Evolutionary conservation across 2,797 vertebrate species (phyloP).

Genomic region (Philypnodon macrostomus): DNA sequence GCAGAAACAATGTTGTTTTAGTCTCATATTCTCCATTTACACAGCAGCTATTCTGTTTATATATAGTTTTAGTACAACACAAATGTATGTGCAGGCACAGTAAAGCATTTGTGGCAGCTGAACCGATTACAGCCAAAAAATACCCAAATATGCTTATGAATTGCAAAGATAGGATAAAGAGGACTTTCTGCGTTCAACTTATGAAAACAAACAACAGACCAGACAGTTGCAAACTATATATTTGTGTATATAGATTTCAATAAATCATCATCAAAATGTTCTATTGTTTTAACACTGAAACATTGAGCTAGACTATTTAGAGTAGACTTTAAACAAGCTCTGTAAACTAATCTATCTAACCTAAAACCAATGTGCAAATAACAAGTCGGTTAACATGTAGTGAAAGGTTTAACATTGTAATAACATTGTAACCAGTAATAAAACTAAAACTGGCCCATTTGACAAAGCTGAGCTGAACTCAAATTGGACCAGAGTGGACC

Average conservation of each 20-base stretch:
- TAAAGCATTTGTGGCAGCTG: background rate
- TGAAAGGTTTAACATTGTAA: constrained; percentile 27
- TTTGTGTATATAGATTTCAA: constrained; percentile 1
- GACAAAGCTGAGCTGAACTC: constrained; percentile 59
- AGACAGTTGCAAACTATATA: constrained; percentile 2
- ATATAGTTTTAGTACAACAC: background rate
- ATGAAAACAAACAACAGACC: background rate
- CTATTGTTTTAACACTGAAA: constrained; percentile 1
- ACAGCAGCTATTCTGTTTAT: background rate
- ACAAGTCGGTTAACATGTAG: constrained; percentile 9
- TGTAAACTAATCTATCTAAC: background rate
- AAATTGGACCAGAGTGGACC: constrained; percentile 26
- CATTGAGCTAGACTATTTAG: constrained; percentile 17
- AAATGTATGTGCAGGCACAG: background rate
- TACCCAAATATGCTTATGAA: too few species aligned
- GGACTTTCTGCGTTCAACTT: too few species aligned
- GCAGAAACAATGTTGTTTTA: background rate
- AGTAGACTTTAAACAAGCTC: constrained; percentile 26
- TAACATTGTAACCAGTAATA: constrained; percentile 16
- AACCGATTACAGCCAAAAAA: too few species aligned
- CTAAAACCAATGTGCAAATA: constrained; percentile 16
- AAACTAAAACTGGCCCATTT: constrained; percentile 49
- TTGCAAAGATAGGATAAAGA: too few species aligned
- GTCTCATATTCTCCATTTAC: background rate
- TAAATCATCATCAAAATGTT: background rate